These are phyloP conservation scores for Trogon melanurus DNA, from an alignment of 2,113 vertebrate genomes.

Conservation along the genomic window DNA sequence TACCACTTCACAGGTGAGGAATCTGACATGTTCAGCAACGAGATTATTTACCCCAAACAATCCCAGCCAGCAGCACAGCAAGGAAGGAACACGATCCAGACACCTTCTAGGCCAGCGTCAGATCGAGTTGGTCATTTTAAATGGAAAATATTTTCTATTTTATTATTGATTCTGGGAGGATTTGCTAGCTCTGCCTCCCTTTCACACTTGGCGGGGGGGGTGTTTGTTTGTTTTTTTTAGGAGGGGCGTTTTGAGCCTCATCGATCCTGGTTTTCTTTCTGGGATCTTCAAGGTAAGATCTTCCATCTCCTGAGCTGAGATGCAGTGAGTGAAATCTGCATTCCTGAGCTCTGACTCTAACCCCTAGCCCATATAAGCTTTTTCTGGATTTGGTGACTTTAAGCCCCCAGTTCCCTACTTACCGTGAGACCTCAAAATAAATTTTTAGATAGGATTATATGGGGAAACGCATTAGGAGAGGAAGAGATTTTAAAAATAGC, in stretches of 20 bases:
- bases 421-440: background rate
- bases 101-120: background rate
- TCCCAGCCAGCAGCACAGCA: background rate
- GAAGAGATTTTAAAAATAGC: slow-evolving; percentile 38
- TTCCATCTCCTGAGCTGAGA: background rate
- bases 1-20: background rate
- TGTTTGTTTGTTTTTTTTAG: background rate
- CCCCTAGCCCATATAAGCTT: background rate
- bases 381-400: background rate
- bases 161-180: background rate
- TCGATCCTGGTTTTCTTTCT: background rate
- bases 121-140: background rate
- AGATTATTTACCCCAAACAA: background rate
- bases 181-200: background rate
- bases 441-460: slow-evolving; percentile 35
- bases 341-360: background rate
- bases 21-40: background rate
- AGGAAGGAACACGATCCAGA: background rate
- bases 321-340: background rate
- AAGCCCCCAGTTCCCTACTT: background rate
- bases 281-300: background rate
- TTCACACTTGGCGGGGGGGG: background rate
- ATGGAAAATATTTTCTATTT: background rate
- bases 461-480: background rate
- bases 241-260: background rate